phyloP scores from a whole-genome alignment of 2,113 vertebrate genomes.

The Toxotes chatareus region DNA sequence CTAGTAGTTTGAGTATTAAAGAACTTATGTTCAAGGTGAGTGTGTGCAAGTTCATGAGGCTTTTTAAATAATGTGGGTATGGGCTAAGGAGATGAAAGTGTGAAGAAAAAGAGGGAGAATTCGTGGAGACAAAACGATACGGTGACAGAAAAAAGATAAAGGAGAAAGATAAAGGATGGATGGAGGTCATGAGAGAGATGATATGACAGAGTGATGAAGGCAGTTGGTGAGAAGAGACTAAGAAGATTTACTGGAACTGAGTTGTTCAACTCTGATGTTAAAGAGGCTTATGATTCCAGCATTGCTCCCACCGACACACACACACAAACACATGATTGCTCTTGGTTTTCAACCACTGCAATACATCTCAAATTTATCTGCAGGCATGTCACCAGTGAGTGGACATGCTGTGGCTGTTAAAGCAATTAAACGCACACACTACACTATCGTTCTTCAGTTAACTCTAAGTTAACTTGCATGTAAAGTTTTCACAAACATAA shows the following conservation, averaged over 20 bases:
- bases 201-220: conserved; percentile 24
- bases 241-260: conserved; percentile 90
- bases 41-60: background rate
- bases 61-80: background rate
- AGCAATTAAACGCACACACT: background rate
- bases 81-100: too few relatives aligned
- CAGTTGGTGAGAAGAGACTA: conserved; percentile 72
- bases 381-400: background rate
- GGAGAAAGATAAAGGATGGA: conserved; percentile 9
- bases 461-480: background rate
- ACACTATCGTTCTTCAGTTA: too few relatives aligned
- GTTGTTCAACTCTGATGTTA: conserved; percentile 95
- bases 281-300: conserved; percentile 88
- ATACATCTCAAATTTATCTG: background rate
- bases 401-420: too few relatives aligned
- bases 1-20: background rate
- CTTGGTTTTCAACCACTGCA: background rate
- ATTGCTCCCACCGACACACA: conserved; percentile 26
- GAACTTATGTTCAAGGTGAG: background rate
- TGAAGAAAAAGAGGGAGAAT: background rate
- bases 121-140: background rate
- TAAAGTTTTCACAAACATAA: conserved; percentile 2
- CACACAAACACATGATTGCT: conserved; percentile 18
- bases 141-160: background rate
- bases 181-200: conserved; percentile 3